Evolutionary conservation across 2,888 invertebrate species (phyloP), one percentile per base, ranked within the genome.

Genomic region (Dryomyza anilis): DNA sequence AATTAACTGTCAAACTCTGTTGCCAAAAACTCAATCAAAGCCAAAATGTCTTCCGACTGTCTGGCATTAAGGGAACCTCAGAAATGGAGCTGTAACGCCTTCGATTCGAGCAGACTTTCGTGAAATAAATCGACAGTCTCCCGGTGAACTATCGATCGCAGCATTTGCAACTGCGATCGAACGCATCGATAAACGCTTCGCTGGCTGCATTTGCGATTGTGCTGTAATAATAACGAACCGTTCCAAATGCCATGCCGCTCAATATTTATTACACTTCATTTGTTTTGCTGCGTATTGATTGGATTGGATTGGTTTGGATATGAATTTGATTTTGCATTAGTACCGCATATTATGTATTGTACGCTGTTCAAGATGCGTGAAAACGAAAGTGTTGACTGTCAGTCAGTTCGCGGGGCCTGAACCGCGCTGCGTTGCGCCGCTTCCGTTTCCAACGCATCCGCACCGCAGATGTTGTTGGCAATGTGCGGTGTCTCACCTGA

Each of bases 301-400:
- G 30, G n/a, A n/a, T 23, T 59, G 30, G 39, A 16, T 19, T 19
- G 52, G 25, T 52, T 27, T 61, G 12, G 48, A 16, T 19, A 4
- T 58, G 43, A 7, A 33, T 50, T 16, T 5, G 1, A 25, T 33
- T 33, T 36, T 14, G 3, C 36, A 19, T 21, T 55, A 19, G 19
- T 21, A 14, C 45, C 30, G 29, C 43, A 21, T 30, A n/a, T n/a
- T n/a, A n/a, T n/a, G n/a, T n/a, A n/a, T 55, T 53, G 30, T 25
- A 29, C 16, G 21, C 46, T 16, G 65, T 10, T 52, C 43, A 36
- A 70, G 70, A 66, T 67, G 73, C 70, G 71, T 72, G 68, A 67
- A 77, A 77, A 76, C 69, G 77, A 77, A 76, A 76, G 77, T 77
- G 67, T 71, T 66, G 66, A 56, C 21, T 60, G 48, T 36, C 33